A percentile compares a stretch with the other conserved stretches of the same genome.
phyloP scores from a whole-genome alignment of 2,797 vertebrate species.

The Podarcis lilfordi region DNA sequence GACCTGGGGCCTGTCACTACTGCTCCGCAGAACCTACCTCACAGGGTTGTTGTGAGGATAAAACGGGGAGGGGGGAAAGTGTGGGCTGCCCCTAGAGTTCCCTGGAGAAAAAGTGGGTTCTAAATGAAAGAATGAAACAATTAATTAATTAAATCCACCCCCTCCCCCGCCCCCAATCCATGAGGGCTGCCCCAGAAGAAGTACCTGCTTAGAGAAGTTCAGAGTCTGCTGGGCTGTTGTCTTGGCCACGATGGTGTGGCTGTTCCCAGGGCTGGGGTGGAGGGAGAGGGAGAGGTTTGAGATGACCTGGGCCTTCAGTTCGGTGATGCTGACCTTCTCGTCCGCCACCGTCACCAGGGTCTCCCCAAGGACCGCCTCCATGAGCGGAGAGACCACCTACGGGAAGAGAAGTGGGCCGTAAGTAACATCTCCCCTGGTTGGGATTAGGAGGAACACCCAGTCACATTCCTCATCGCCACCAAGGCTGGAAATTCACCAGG shows the following conservation, averaged over 20 bases:
- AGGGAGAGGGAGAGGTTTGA: constrained; percentile 91
- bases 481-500: too few species aligned
- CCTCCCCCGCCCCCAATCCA: too few species aligned
- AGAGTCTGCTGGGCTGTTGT: constrained; percentile 90
- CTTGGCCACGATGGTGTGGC: constrained; percentile 96
- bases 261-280: constrained; percentile 93
- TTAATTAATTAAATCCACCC: not conserved
- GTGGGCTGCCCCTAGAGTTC: too few species aligned
- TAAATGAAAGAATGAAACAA: too few species aligned
- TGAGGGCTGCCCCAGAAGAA: too few species aligned
- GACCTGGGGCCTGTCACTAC: too few species aligned
- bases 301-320: constrained; percentile 90
- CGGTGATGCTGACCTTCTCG: constrained; percentile 95
- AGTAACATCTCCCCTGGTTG: not conserved
- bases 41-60: too few species aligned
- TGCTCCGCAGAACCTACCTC: too few species aligned
- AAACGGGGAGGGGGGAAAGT: too few species aligned
- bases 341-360: constrained; percentile 89
- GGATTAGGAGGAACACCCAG: not conserved
- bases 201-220: constrained; percentile 92
- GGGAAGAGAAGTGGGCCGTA: not conserved
- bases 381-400: constrained; percentile 95
- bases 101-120: too few species aligned
- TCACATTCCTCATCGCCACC: not conserved
- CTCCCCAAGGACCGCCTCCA: constrained; percentile 91